These are phyloP conservation scores for Tenthredo scrophulariae DNA, from an alignment of 2,888 invertebrate genomes.

Conservation along the genomic window DNA sequence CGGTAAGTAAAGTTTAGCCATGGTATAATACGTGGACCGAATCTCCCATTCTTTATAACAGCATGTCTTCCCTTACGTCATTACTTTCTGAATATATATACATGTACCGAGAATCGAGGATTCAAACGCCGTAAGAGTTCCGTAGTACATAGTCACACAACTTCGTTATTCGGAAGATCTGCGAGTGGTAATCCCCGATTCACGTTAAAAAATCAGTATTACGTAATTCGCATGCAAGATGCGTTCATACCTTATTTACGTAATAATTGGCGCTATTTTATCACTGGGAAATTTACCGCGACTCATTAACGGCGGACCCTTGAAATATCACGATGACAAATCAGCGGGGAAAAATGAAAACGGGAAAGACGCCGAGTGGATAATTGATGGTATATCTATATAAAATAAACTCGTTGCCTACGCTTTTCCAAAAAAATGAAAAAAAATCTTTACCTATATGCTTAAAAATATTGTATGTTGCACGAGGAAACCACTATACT, in stretches of 20 bases:
- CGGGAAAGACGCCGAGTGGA: neutral
- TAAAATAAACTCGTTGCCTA: neutral
- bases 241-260: neutral
- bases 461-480: no score
- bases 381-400: conserved; percentile 14
- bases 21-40: neutral
- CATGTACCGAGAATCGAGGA: neutral
- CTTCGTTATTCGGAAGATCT: neutral
- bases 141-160: neutral
- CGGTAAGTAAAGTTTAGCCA: neutral
- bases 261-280: neutral
- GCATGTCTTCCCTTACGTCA: neutral
- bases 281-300: neutral
- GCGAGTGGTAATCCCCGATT: neutral
- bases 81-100: conserved; percentile 4
- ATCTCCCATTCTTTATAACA: no score
- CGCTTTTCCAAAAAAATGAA: neutral
- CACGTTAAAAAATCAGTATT: neutral
- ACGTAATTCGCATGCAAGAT: neutral
- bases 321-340: neutral
- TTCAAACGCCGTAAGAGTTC: neutral
- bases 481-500: no score
- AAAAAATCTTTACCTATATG: neutral
- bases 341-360: neutral
- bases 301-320: neutral